Percentiles rank a stretch among this genome's conserved stretches.
Evolutionary conservation across 1,140 invertebrate species (phyloP).

Genomic region (Bombus confusus): DNA sequence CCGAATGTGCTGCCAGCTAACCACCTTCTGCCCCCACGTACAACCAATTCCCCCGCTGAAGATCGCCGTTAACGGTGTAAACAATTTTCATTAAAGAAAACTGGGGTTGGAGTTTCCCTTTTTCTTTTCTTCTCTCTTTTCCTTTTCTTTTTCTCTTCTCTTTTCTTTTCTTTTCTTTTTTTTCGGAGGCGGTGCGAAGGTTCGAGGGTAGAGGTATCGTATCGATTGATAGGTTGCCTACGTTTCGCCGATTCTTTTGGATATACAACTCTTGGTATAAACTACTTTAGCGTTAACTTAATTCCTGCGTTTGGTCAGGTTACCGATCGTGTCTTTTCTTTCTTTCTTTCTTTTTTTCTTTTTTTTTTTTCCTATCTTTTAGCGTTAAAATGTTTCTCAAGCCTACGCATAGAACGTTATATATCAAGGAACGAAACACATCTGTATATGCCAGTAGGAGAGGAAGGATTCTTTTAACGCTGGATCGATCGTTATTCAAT

Average conservation of each 20-base stretch:
- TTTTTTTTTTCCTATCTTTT: too few relatives aligned
- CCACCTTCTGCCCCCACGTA: background rate
- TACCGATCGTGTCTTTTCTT: background rate
- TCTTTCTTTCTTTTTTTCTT: too few relatives aligned
- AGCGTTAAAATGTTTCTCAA: background rate
- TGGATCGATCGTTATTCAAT: too few relatives aligned
- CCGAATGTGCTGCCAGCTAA: constrained; percentile 66
- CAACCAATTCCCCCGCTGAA: constrained; percentile 47
- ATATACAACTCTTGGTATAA: background rate
- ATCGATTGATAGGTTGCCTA: background rate
- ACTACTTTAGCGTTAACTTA: background rate
- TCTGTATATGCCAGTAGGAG: too few relatives aligned
- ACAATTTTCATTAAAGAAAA: constrained; percentile 63
- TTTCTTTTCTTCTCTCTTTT: too few relatives aligned
- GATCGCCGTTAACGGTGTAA: constrained; percentile 62
- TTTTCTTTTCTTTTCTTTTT: background rate
- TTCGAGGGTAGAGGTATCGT: background rate
- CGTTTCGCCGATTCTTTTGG: background rate
- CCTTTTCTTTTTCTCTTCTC: background rate
- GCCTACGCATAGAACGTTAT: too few relatives aligned
- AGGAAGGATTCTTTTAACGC: too few relatives aligned
- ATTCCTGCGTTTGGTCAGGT: background rate
- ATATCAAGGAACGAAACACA: background rate
- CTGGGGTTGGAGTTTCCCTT: background rate
- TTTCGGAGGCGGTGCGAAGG: background rate